Evolutionary conservation across 2,888 invertebrate genomes (phyloP).

Genomic region (Orchestes rusci): DNA sequence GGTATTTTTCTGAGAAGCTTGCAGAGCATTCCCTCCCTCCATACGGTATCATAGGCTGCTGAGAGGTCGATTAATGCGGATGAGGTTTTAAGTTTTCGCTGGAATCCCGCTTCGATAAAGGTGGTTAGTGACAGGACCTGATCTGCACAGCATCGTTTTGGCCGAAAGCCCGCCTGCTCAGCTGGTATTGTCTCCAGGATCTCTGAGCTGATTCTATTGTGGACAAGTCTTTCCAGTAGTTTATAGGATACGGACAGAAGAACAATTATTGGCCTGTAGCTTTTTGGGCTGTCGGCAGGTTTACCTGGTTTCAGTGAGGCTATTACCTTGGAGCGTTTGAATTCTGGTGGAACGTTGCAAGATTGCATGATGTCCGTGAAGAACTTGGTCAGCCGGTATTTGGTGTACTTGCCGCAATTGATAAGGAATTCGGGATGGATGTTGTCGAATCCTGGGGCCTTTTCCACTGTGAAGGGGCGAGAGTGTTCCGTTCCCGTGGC

Average conservation of each 20-base stretch:
- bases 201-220: constrained; percentile 4
- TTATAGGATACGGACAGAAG: constrained; percentile 4
- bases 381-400: constrained; percentile 1
- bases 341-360: not conserved
- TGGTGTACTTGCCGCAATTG: constrained; percentile 4
- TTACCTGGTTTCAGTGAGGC: constrained; percentile 2
- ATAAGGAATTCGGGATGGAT: constrained; percentile 2
- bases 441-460: not conserved
- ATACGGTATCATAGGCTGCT: constrained; percentile 22
- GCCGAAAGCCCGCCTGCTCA: constrained; percentile 3
- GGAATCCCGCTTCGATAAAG: constrained; percentile 12
- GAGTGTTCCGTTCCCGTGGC: not conserved
- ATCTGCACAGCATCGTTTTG: constrained; percentile 6
- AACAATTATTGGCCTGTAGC: constrained; percentile 5
- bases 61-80: constrained; percentile 20
- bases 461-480: constrained; percentile 1
- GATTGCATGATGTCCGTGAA: constrained; percentile 8
- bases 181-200: not conserved
- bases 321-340: constrained; percentile 9
- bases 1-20: constrained; percentile 3
- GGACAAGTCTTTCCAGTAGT: constrained; percentile 4
- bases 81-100: constrained; percentile 21
- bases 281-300: constrained; percentile 2
- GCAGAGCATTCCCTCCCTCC: constrained; percentile 18
- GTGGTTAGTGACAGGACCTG: constrained; percentile 5